phyloP scores from a whole-genome alignment of 1,140 invertebrate species.

The Branchinecta lynchi region DNA sequence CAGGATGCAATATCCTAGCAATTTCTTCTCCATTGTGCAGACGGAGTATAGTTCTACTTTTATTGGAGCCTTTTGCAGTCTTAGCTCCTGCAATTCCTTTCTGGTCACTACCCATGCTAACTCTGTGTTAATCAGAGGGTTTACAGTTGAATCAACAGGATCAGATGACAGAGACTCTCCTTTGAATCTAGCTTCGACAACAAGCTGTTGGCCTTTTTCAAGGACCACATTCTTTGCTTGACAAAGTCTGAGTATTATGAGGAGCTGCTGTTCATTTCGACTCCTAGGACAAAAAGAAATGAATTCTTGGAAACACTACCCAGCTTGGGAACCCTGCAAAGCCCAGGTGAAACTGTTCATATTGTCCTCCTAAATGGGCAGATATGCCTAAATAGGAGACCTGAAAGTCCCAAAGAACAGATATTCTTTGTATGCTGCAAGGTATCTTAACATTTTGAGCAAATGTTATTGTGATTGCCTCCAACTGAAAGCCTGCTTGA shows the following conservation, averaged over 20 bases:
- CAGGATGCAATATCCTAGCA: not conserved
- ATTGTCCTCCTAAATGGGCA: too few relatives aligned
- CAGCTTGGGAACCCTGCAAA: too few relatives aligned
- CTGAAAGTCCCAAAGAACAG: too few relatives aligned
- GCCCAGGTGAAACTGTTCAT: too few relatives aligned
- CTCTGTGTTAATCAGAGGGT: not conserved
- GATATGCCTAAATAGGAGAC: too few relatives aligned
- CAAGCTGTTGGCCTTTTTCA: not conserved
- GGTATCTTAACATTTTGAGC: too few relatives aligned
- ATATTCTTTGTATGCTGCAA: too few relatives aligned
- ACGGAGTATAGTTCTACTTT: not conserved
- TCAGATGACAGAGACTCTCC: not conserved
- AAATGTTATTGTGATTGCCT: too few relatives aligned
- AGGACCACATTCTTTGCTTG: not conserved
- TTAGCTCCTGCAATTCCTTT: not conserved
- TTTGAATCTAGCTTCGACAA: not conserved
- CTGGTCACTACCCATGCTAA: not conserved
- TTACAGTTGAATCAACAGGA: not conserved
- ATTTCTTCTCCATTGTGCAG: not conserved
- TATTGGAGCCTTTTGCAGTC: conserved; percentile 1
- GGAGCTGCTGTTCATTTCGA: not conserved
- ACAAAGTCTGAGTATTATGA: not conserved
- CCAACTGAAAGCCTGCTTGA: too few relatives aligned
- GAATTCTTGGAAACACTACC: not conserved
- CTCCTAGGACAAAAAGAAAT: not conserved